Evolutionary conservation across 2,113 vertebrate species (phyloP).

Genomic region (Xiphophorus maculatus): DNA sequence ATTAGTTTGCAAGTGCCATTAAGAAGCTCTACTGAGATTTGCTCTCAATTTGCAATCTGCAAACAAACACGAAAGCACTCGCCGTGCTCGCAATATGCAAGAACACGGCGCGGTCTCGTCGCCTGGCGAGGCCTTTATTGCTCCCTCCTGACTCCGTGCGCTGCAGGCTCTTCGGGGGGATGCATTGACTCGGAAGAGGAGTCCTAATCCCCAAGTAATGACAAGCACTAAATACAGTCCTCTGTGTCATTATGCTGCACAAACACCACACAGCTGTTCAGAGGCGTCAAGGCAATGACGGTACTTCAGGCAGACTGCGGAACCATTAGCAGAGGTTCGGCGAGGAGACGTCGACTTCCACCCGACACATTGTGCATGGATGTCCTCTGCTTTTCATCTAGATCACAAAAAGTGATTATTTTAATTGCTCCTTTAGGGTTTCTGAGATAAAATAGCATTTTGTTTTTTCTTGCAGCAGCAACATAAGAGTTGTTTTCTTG

Average conservation of each 20-base stretch:
- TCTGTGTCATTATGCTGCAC: constrained; percentile 41
- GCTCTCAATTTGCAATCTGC: constrained; percentile 39
- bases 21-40: constrained; percentile 62
- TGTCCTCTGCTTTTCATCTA: constrained; percentile 29
- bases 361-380: neutral
- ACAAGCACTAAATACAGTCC: constrained; percentile 44
- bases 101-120: constrained; percentile 40
- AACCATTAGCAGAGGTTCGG: constrained; percentile 33
- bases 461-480: constrained; percentile 34
- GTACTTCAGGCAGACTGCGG: constrained; percentile 16
- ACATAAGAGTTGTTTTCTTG: constrained; percentile 36
- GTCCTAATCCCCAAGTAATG: constrained; percentile 58
- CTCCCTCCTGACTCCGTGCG: constrained; percentile 43
- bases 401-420: constrained; percentile 21
- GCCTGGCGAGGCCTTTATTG: constrained; percentile 38
- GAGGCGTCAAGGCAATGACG: constrained; percentile 34
- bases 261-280: constrained; percentile 54
- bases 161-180: constrained; percentile 57
- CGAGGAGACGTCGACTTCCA: constrained; percentile 21
- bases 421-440: constrained; percentile 50
- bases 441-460: constrained; percentile 55
- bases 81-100: constrained; percentile 47
- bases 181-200: constrained; percentile 51
- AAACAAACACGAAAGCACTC: constrained; percentile 50
- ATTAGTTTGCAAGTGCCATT: constrained; percentile 67